phyloP scores from a whole-genome alignment of 2,797 vertebrate species.

The Sebastes nivosus region DNA sequence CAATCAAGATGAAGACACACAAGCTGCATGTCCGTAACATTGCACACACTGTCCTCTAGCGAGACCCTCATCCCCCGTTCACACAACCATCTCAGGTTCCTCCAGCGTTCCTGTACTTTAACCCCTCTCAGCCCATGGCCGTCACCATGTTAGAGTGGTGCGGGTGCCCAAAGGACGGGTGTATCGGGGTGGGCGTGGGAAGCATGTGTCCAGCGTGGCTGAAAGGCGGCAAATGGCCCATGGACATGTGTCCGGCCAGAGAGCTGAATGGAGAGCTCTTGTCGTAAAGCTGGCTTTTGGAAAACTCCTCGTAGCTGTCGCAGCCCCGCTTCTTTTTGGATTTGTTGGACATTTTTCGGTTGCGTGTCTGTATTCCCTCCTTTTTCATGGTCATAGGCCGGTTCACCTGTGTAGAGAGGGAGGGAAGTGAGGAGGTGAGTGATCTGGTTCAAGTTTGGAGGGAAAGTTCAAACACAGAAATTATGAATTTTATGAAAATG shows the following conservation, averaged over 20 bases:
- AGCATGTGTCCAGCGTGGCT: conserved; percentile 95
- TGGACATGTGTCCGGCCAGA: conserved; percentile 90
- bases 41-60: conserved; percentile 46
- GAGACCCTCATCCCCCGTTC: conserved; percentile 35
- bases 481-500: background rate
- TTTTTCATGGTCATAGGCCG: conserved; percentile 99
- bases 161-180: conserved; percentile 93
- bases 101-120: background rate
- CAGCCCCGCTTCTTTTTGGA: conserved; percentile 92
- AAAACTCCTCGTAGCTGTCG: conserved; percentile 92
- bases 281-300: conserved; percentile 90
- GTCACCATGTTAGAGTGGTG: conserved; percentile 97
- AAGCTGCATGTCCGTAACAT: conserved; percentile 48
- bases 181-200: conserved; percentile 93
- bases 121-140: conserved; percentile 89
- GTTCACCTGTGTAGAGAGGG: conserved; percentile 88
- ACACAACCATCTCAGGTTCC: conserved; percentile 29
- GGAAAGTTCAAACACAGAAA: background rate
- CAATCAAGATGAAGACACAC: conserved; percentile 47
- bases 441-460: background rate
- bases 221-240: conserved; percentile 92
- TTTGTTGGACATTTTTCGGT: conserved; percentile 99
- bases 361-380: conserved; percentile 97
- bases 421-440: conserved; percentile 7
- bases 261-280: conserved; percentile 91